These are phyloP conservation scores for Pelusios castaneus DNA, from an alignment of 2,113 vertebrate genomes.

Conservation along the genomic window DNA sequence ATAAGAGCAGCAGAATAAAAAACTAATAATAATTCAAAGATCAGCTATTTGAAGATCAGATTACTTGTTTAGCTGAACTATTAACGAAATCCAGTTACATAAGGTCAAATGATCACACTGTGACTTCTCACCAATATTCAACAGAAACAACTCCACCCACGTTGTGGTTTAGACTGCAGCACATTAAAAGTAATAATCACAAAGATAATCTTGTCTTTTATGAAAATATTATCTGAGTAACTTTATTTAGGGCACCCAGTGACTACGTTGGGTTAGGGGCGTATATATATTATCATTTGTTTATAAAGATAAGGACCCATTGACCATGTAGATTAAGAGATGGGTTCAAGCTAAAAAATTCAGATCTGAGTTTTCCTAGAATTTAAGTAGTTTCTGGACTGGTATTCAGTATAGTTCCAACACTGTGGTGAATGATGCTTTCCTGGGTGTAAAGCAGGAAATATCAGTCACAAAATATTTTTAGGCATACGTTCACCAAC, in stretches of 20 bases:
- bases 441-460: neutral
- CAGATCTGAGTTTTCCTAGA: neutral
- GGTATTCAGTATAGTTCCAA: neutral
- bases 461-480: slow-evolving; percentile 5
- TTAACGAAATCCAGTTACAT: neutral
- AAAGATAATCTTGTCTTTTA: neutral
- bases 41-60: neutral
- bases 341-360: neutral
- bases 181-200: neutral
- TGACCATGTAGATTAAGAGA: neutral
- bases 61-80: neutral
- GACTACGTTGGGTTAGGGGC: neutral
- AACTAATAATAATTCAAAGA: neutral
- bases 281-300: fast-evolving
- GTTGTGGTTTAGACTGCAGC: neutral
- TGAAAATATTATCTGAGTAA: neutral
- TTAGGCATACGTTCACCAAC: neutral
- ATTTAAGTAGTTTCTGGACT: neutral
- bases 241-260: neutral
- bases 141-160: neutral
- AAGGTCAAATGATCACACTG: neutral
- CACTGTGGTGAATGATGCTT: neutral
- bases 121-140: neutral
- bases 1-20: neutral
- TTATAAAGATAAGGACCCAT: neutral